Base-by-base conservation (phyloP, 2,797 vertebrate species). In the Diplodus puntazzo region DNA sequence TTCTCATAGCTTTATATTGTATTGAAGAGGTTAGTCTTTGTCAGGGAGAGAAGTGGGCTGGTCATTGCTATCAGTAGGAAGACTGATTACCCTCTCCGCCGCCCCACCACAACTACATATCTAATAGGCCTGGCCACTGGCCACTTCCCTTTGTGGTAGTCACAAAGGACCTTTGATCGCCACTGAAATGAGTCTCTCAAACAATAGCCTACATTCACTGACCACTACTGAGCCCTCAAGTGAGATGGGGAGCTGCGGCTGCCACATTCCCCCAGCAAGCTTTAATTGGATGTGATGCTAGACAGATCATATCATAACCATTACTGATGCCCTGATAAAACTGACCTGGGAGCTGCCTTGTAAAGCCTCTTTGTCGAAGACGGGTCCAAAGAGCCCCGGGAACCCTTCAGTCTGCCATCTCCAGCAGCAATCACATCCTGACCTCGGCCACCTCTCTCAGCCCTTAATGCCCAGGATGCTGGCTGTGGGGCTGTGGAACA, bases 271-370 rank as follows among this genome's bases (percentile, higher is more conserved):
- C 80, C 52, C 80, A 79, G 87, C 90, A 53, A 82, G 80, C 88
- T 90, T 92, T 95, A 95, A 95, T 95, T 94, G 90, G 92, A 91
- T 89, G 90, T 91, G 93, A 95, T 95, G 91, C 89, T 87, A 91
- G 93, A 93, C 91, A 92, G 93, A 94, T 94, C 92, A 94, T 95
- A 94, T 95, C 93, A 95, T 94, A 94, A 94, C 90, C 92, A 94
- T 92, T 93, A 91, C 90, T 79, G 93, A 94, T 95, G 92, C 84
- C 88, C 92, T 84, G 94, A 95, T 94, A 95, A 88, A 82, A 83
- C 82, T 90, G 92, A 93, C 90, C 92, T 79, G 76, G 88, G 87
- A 90, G 85, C 84, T 73, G 75, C 80, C 90, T 88, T 92, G 48
- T 88, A 71, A 92, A 91, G 88, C 87, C 79, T 82, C 84, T 93